phyloP scores from a whole-genome alignment of 2,797 vertebrate genomes.

The Neostethus bicornis region DNA sequence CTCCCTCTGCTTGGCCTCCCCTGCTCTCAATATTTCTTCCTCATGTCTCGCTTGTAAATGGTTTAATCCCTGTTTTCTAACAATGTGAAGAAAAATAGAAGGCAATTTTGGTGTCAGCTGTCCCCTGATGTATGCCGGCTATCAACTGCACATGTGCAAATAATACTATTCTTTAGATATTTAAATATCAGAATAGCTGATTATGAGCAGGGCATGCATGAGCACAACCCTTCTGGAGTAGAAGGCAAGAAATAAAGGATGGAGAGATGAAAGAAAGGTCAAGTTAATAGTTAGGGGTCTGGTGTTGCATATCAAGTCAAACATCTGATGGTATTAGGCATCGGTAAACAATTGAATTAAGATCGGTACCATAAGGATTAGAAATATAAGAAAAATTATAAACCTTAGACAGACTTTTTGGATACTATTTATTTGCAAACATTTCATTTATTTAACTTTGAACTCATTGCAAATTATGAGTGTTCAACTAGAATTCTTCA shows the following conservation, averaged over 20 bases:
- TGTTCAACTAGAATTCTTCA: too few relatives aligned
- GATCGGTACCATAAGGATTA: constrained; percentile 27
- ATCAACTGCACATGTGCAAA: constrained; percentile 69
- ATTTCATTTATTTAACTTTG: too few relatives aligned
- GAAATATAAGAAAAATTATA: neutral
- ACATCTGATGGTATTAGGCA: constrained; percentile 38
- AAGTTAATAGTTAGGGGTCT: constrained; percentile 47
- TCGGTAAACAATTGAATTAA: constrained; percentile 57
- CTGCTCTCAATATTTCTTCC: constrained; percentile 26
- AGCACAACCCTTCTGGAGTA: constrained; percentile 67
- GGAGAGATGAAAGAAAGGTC: constrained; percentile 62
- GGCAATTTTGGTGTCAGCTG: constrained; percentile 62
- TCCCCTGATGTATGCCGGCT: constrained; percentile 70
- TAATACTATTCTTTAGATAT: constrained; percentile 51
- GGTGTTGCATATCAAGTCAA: constrained; percentile 43
- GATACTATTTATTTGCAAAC: too few relatives aligned
- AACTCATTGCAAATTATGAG: too few relatives aligned
- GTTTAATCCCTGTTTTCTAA: constrained; percentile 36
- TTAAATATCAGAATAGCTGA: constrained; percentile 73
- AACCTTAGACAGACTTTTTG: neutral
- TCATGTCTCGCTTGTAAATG: constrained; percentile 30
- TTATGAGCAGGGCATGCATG: constrained; percentile 72
- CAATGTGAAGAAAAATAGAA: constrained; percentile 33
- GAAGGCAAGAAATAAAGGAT: constrained; percentile 35
- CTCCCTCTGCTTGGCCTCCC: constrained; percentile 39